Conservation (phyloP, 2,113 vertebrate species). For the Mobula birostris region DNA sequence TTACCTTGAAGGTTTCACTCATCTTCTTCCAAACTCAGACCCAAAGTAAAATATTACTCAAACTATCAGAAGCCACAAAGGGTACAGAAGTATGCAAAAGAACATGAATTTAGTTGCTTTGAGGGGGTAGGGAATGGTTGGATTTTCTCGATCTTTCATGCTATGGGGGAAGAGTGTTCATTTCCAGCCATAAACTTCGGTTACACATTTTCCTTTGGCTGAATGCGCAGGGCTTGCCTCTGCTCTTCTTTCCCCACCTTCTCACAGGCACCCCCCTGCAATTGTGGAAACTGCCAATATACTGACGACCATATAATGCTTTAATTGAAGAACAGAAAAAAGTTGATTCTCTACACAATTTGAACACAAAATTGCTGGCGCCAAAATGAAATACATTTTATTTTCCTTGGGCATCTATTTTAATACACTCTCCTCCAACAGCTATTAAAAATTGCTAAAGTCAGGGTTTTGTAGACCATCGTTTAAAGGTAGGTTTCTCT, state of each 20-base stretch:
- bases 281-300: not conserved
- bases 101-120: no score
- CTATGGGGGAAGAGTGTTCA: no score
- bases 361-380: not conserved
- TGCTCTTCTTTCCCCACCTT: no score
- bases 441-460: not conserved
- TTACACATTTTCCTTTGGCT: no score
- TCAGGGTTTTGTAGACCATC: not conserved
- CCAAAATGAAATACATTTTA: no score
- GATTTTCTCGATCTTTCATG: no score
- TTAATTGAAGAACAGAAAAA: not conserved
- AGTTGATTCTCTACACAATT: not conserved
- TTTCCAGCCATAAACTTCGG: no score
- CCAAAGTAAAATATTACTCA: not conserved
- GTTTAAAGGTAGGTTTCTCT: no score
- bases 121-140: no score
- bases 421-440: not conserved
- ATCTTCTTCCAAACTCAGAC: not conserved
- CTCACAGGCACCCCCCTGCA: not conserved
- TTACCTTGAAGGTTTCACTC: not conserved
- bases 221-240: no score
- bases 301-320: not conserved
- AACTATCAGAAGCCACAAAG: not conserved
- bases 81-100: no score
- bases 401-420: not conserved